A percentile compares a stretch with the other conserved stretches of the same genome.
phyloP scores from a whole-genome alignment of 2,888 invertebrate species.

The Acrobasis repandana region DNA sequence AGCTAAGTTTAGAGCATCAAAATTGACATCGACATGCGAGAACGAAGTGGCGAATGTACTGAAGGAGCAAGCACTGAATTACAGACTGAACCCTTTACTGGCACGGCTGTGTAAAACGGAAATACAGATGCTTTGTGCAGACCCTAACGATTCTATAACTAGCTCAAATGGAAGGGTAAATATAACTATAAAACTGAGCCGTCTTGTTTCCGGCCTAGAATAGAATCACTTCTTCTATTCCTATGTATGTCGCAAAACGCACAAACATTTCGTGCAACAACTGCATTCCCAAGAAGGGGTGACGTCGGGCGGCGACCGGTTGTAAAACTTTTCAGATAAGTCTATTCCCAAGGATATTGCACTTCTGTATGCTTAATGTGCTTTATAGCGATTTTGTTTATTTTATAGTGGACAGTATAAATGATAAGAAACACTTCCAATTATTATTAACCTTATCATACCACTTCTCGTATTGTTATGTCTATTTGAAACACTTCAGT shows the following conservation, averaged over 20 bases:
- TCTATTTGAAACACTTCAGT: background rate
- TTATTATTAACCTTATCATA: background rate
- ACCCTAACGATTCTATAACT: slow-evolving; percentile 68
- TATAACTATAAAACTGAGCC: background rate
- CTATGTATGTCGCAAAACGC: no score
- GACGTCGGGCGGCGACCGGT: no score
- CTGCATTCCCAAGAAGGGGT: no score
- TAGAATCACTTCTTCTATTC: no score
- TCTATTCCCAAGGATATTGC: no score
- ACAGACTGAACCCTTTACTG: slow-evolving; percentile 94
- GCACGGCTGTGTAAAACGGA: slow-evolving; percentile 90
- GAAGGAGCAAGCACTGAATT: slow-evolving; percentile 94
- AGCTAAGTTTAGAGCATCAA: slow-evolving; percentile 88
- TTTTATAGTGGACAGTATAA: background rate
- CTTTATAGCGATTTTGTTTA: background rate
- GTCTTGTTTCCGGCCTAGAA: no score
- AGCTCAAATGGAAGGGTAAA: slow-evolving; percentile 75
- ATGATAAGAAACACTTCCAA: background rate
- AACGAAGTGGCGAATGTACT: slow-evolving; percentile 91
- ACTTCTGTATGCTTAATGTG: no score
- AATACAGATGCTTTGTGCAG: slow-evolving; percentile 85
- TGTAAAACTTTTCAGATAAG: no score
- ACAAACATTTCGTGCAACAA: no score
- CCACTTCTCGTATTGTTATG: background rate
- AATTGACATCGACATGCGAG: slow-evolving; percentile 89